Evolutionary conservation across 2,113 vertebrate species (phyloP), one percentile per base, ranked within the genome.

Genomic region (Sapayoa aenigma): DNA sequence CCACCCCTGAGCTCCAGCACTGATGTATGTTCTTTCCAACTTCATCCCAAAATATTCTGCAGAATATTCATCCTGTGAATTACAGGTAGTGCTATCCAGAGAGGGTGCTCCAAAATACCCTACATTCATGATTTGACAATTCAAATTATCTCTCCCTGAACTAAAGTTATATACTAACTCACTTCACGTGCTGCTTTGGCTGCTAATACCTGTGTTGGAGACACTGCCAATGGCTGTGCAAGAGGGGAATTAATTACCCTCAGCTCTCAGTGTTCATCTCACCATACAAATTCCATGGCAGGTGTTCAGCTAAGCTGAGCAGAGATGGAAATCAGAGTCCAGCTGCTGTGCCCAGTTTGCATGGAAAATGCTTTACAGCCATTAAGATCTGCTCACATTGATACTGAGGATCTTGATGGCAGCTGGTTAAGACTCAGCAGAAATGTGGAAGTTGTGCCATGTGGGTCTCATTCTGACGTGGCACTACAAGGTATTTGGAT

Each of bases 211-310:
- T 76, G 21, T 75, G 55, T 47, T 72, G 49, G 58, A 92, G 37
- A 47, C 25, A 44, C 30, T 50, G 49, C 44, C 60, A 25, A 65
- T 37, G 47, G 9, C 53, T 60, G 5, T 31, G 37, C 23, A 39
- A 75, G 47, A 71, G 27, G 6, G 17, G 8, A 19, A 30, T 35
- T 74, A 19, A 30, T 35, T 74, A 19, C 11, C 27, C 27, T 80
- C 66, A 85, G 41, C 18, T 62, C 35, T n/a, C 33, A 9, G 8
- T 55, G 24, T 12, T 75, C 44, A 17, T 52, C 20, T 20, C 62
- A 67, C 35, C 14, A 2, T 15, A 3, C 1, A 1, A 5, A 19
- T 81, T 76, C 50, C 9, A 1, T 16, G 30, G 60, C 13, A 72
- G 60, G 39, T 73, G 50, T 50, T 84, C 30, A 50, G 68, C 75